These are phyloP conservation scores for Pseudocheirus occidentalis DNA, from an alignment of 2,797 vertebrate species.

Conservation along the genomic window DNA sequence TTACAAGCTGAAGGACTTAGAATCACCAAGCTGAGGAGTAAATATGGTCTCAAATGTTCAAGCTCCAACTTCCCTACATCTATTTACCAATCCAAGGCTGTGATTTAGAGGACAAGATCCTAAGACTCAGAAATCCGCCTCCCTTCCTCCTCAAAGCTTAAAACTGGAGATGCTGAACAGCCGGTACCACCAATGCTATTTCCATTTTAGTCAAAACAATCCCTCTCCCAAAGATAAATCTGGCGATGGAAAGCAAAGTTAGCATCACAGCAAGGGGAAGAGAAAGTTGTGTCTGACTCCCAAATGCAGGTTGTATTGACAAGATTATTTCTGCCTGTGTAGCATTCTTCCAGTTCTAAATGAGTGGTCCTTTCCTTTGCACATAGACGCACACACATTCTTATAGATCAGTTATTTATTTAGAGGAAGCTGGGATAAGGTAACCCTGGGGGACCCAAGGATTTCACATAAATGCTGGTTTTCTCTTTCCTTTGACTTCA, in stretches of 20 bases:
- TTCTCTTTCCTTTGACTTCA: not conserved
- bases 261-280: not conserved
- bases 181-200: not conserved
- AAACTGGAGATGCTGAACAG: slow-evolving; percentile 10
- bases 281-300: slow-evolving; percentile 26
- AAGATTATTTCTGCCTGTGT: not conserved
- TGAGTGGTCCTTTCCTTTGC: not conserved
- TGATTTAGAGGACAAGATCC: slow-evolving; percentile 18
- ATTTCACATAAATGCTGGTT: slow-evolving; percentile 7
- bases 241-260: slow-evolving; percentile 1
- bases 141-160: not conserved
- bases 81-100: slow-evolving; percentile 16
- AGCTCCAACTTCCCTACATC: slow-evolving; percentile 22
- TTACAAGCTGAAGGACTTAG: not conserved
- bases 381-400: not conserved
- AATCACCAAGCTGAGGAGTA: not conserved
- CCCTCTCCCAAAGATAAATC: not conserved
- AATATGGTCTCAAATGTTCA: not conserved
- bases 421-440: not conserved
- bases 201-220: slow-evolving; percentile 43
- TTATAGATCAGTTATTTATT: slow-evolving; percentile 28
- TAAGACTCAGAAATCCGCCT: slow-evolving; percentile 11
- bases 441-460: slow-evolving; percentile 29
- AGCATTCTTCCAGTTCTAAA: not conserved
- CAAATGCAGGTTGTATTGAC: not conserved